Conservation (phyloP, 2,797 vertebrate genomes). For the Myotis planiceps region DNA sequence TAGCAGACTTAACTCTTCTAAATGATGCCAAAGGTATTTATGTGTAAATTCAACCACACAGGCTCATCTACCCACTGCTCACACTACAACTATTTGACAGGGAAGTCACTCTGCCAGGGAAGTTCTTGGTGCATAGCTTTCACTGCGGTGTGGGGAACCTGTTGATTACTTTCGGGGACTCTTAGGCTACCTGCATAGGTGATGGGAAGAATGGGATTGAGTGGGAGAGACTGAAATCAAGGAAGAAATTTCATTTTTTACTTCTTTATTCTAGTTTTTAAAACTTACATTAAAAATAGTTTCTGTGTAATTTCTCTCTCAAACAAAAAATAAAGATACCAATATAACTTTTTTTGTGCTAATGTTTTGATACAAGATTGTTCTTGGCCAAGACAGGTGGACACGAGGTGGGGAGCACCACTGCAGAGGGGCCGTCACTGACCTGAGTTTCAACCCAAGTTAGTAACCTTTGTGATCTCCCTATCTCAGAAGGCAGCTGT, state of each 20-base stretch:
- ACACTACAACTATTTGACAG: neutral
- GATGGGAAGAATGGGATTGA: neutral
- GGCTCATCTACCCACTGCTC: neutral
- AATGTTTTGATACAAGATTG: neutral
- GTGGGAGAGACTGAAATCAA: neutral
- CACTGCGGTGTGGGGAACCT: neutral
- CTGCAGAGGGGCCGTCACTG: neutral
- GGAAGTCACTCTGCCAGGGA: neutral
- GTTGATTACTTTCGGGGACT: neutral
- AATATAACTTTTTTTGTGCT: neutral
- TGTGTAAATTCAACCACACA: neutral
- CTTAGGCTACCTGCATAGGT: neutral
- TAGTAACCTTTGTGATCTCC: neutral
- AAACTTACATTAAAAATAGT: neutral
- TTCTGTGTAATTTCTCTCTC: neutral
- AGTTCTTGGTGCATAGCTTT: neutral
- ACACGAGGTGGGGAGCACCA: neutral
- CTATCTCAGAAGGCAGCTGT: neutral
- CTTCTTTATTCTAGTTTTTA: neutral
- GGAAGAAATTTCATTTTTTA: slow-evolving; percentile 15
- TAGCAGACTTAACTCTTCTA: neutral
- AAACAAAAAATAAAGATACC: neutral
- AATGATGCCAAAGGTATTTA: neutral
- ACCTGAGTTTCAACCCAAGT: neutral
- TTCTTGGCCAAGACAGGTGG: neutral